Percentiles rank a stretch among this genome's conserved stretches.
Evolutionary conservation across 2,113 vertebrate species (phyloP).

Genomic region (Cynopterus brachyotis): DNA sequence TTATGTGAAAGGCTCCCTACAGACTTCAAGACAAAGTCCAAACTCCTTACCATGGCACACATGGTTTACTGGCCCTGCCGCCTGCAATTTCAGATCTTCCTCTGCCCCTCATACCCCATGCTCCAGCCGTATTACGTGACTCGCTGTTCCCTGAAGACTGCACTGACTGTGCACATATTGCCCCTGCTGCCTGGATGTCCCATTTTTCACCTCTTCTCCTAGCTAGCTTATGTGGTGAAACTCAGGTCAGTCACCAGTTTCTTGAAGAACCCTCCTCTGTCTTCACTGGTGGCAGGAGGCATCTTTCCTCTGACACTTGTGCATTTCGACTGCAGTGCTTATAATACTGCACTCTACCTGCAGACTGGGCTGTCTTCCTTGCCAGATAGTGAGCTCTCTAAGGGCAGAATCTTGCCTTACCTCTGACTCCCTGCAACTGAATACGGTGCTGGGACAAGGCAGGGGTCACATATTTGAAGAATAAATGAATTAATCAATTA

Average conservation of each 20-base stretch:
- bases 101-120: not conserved
- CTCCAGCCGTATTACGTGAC: not conserved
- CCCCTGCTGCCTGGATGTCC: not conserved
- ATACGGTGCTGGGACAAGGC: not conserved
- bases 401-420: not conserved
- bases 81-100: not conserved
- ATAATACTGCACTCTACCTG: fast-evolving
- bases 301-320: not conserved
- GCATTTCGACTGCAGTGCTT: not conserved
- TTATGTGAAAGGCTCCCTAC: not conserved
- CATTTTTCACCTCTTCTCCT: not conserved
- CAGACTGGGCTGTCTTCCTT: not conserved
- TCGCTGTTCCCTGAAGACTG: not conserved
- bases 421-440: not conserved
- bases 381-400: not conserved
- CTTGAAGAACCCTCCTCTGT: not conserved
- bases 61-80: not conserved
- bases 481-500: not conserved
- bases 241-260: not conserved
- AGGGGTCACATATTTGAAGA: not conserved
- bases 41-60: no score
- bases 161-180: fast-evolving
- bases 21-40: not conserved
- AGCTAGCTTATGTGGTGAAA: no score
- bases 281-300: not conserved